Evolutionary conservation across 2,797 vertebrate species (phyloP).

Genomic region (Enteromius thamalakanensis): DNA sequence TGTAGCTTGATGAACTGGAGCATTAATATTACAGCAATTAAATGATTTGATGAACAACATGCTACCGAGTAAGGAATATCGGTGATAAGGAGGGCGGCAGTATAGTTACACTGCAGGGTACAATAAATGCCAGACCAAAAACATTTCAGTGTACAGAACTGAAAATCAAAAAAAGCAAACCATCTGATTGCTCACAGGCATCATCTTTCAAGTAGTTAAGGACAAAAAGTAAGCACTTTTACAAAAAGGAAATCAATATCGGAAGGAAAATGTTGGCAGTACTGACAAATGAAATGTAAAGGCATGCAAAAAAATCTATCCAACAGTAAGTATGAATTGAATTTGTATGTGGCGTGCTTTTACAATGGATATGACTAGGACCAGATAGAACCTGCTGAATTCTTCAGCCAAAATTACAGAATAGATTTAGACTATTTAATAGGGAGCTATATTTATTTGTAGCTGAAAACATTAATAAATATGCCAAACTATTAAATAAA

Average conservation of each 20-base stretch:
- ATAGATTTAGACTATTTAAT: background rate
- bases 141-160: conserved; percentile 1
- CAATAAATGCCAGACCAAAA: background rate
- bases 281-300: conserved; percentile 24
- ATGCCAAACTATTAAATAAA: background rate
- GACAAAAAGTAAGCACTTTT: background rate
- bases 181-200: background rate
- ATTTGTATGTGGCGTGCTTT: background rate
- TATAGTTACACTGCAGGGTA: background rate
- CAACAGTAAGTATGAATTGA: background rate
- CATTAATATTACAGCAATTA: background rate
- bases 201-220: conserved; percentile 8
- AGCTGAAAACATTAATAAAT: background rate
- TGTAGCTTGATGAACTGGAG: conserved; percentile 2
- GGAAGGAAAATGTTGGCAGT: background rate
- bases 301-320: background rate
- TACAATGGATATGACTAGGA: background rate
- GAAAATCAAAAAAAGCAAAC: background rate
- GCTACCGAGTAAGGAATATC: background rate
- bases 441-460: background rate
- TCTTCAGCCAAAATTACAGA: background rate
- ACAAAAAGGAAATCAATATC: background rate
- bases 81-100: background rate
- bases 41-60: background rate
- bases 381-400: background rate